Base-by-base conservation (phyloP, 2,113 vertebrate genomes). In the Ageneiosus marmoratus region DNA sequence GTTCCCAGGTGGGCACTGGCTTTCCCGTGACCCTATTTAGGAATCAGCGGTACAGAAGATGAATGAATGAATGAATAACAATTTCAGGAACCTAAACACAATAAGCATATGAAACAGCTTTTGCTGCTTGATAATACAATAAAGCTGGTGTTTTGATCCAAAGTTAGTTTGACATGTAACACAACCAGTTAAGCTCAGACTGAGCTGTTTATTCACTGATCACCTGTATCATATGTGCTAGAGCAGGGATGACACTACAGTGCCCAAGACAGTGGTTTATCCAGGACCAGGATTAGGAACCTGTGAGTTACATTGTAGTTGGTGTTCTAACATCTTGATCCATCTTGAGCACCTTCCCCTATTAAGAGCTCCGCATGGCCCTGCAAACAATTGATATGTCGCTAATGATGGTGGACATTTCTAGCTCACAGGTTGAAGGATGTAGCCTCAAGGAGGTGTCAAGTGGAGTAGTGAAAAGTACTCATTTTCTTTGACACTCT, bases 381-480 rank as follows among this genome's bases (percentile, higher is more conserved):
- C 50, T 55, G 73, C 50, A 55, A 76, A 76, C 53, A 55, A 76
- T 50, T 76, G 50, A 76, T 76, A 34, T 76, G 73, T 53, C 50
- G 50, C 13, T 76, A 76, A 76, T 76, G 20, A 55, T 15, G 50
- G 29, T 13, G 50, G 73, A 76, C 73, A 76, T 76, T 76, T 76
- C 73, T 76, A 76, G 73, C 50, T 76, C 73, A 76, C 29, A 53
- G 29, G 73, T 32, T 76, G 73, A 53, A 76, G 73, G 73, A 76
- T 37, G 50, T 76, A 37, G 73, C 73, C 73, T 76, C 37, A 24
- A 76, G 73, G 50, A 76, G 73, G 51, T 55, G 73, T 37, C 73
- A 76, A 76, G 73, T 55, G 73, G 20, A 76, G 32, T 5, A 55
- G 3, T 53, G 29, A 76, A 2, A 53, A 76, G 50, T 55, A 55